phyloP scores from a whole-genome alignment of 2,888 invertebrate genomes.

The Stenichneumon culpator region DNA sequence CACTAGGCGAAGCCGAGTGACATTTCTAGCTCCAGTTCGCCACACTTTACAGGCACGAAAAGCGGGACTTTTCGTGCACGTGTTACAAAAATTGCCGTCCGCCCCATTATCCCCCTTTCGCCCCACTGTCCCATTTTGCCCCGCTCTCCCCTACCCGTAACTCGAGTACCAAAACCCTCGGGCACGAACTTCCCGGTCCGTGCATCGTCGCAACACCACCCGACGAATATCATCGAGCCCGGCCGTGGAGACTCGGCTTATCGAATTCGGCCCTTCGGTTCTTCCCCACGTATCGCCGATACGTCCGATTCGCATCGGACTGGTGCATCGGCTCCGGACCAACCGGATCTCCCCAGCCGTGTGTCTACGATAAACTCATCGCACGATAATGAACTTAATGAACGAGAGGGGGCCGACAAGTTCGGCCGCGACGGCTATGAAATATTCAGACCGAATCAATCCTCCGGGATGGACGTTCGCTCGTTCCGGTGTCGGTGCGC shows the following conservation, averaged over 20 bases:
- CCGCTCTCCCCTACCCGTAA: too few species aligned
- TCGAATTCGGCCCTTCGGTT: conserved; percentile 25
- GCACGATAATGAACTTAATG: conserved; percentile 82
- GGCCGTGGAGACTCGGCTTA: not conserved
- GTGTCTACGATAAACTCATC: conserved; percentile 70
- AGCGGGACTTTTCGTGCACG: too few species aligned
- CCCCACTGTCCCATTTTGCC: too few species aligned
- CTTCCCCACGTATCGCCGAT: not conserved
- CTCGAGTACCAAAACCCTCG: too few species aligned
- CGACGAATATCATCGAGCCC: not conserved
- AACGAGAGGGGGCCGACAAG: conserved; percentile 78
- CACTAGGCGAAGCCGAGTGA: too few species aligned
- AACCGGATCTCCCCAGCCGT: conserved; percentile 1
- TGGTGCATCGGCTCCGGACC: not conserved
- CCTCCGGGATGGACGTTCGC: conserved; percentile 74
- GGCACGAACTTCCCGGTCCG: not conserved
- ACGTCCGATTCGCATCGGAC: not conserved
- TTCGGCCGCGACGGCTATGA: conserved; percentile 78
- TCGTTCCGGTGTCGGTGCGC: conserved; percentile 26
- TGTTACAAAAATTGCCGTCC: too few species aligned
- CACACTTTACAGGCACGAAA: too few species aligned
- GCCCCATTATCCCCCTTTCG: too few species aligned
- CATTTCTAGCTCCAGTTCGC: too few species aligned
- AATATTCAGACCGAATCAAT: conserved; percentile 85
- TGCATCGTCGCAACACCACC: not conserved